Evolutionary conservation across 2,888 invertebrate species (phyloP).

Genomic region (Drosophila limbata): DNA sequence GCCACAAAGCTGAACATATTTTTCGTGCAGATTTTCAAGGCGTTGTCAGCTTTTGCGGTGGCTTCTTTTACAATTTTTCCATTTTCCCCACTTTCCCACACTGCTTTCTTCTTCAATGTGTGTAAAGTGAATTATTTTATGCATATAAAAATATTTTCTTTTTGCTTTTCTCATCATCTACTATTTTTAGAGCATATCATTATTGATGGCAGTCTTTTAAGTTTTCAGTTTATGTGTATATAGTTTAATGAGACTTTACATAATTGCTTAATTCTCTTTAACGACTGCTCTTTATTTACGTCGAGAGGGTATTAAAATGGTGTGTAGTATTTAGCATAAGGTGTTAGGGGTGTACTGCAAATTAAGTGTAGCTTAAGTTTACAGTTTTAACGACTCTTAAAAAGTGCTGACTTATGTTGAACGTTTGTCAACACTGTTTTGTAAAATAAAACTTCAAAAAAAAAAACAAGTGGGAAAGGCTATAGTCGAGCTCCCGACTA

Average conservation of each 20-base stretch:
- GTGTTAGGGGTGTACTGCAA: conserved; percentile 7
- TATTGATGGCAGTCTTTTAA: conserved; percentile 3
- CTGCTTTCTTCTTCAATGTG: conserved; percentile 1
- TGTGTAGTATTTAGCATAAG: conserved; percentile 22
- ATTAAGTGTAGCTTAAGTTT: conserved; percentile 12
- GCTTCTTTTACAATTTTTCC: neutral
- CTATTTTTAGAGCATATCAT: neutral
- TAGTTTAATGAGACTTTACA: conserved; percentile 8
- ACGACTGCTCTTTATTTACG: conserved; percentile 8
- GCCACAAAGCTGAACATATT: conserved; percentile 35
- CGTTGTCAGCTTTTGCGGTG: conserved; percentile 42
- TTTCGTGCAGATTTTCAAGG: conserved; percentile 42
- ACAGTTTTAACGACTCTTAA: conserved; percentile 4
- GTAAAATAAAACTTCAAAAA: too few relatives aligned
- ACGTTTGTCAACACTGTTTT: conserved; percentile 2
- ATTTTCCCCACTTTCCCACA: neutral
- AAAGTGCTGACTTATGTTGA: neutral
- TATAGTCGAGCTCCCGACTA: too few relatives aligned
- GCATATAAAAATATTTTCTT: conserved; percentile 28
- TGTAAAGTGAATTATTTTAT: conserved; percentile 41
- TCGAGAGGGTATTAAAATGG: neutral
- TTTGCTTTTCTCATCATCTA: neutral
- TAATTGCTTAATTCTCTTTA: conserved; percentile 7
- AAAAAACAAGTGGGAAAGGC: too few relatives aligned
- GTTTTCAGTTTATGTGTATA: conserved; percentile 7